Evolutionary conservation across 2,888 invertebrate species (phyloP).

Genomic region (Suillia variegata): DNA sequence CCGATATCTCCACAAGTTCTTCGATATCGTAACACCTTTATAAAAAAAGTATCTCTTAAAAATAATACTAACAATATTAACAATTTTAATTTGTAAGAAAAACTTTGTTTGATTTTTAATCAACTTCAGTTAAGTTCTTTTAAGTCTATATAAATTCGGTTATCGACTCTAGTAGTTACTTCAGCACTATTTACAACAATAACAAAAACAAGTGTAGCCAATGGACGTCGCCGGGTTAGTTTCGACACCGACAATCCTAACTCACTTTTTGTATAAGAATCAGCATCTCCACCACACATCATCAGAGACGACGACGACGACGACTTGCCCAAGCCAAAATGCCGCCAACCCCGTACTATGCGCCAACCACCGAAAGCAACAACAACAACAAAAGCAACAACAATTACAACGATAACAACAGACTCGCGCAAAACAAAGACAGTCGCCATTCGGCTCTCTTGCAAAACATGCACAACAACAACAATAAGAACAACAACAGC

Average conservation of each 20-base stretch:
- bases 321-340: background rate
- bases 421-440: constrained; percentile 26
- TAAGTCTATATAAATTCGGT: too few species aligned
- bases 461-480: constrained; percentile 11
- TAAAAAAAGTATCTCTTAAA: too few species aligned
- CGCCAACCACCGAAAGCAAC: background rate
- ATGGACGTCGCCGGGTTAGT: constrained; percentile 9
- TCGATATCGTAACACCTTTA: too few species aligned
- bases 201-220: constrained; percentile 10
- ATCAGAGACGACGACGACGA: too few species aligned
- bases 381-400: background rate
- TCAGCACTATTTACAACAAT: too few species aligned
- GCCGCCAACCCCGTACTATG: background rate
- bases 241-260: background rate
- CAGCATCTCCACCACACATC: constrained; percentile 3
- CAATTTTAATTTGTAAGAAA: too few species aligned
- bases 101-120: too few species aligned
- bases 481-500: constrained; percentile 30
- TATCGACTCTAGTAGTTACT: too few species aligned
- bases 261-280: background rate
- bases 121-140: too few species aligned
- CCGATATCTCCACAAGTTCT: too few species aligned
- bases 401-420: constrained; percentile 7
- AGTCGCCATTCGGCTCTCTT: constrained; percentile 28
- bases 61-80: too few species aligned